Evolutionary conservation across 2,888 invertebrate genomes (phyloP).

Genomic region (Phrixothrix hirtus): DNA sequence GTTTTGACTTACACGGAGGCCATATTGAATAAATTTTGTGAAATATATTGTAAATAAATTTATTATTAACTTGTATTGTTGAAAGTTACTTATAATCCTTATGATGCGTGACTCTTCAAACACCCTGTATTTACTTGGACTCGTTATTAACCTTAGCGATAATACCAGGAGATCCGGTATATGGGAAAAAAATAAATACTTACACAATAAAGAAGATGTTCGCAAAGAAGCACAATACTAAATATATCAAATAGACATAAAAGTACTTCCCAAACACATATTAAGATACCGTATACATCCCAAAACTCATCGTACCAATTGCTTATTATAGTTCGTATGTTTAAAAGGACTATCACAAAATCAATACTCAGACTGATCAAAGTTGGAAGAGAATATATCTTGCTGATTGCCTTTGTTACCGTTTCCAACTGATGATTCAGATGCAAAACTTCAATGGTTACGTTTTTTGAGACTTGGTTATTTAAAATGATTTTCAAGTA

Average conservation of each 20-base stretch:
- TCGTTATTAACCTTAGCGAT: too few relatives aligned
- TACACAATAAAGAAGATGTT: background rate
- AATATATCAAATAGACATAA: background rate
- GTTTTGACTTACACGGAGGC: too few relatives aligned
- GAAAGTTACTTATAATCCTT: too few relatives aligned
- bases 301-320: background rate
- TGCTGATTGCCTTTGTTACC: background rate
- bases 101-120: too few relatives aligned
- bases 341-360: background rate
- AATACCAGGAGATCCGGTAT: too few relatives aligned
- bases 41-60: too few relatives aligned
- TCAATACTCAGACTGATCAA: background rate
- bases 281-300: background rate
- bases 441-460: background rate
- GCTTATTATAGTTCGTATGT: background rate
- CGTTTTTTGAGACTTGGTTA: background rate
- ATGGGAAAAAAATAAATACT: background rate
- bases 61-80: too few relatives aligned
- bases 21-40: too few relatives aligned
- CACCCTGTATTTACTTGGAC: too few relatives aligned
- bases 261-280: background rate
- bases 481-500: too few relatives aligned
- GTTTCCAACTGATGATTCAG: background rate
- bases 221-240: background rate
- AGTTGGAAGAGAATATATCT: background rate